A percentile compares a stretch with the other conserved stretches of the same genome.
Conservation (phyloP, 2,888 invertebrate species). For the Phalera bucephala region DNA sequence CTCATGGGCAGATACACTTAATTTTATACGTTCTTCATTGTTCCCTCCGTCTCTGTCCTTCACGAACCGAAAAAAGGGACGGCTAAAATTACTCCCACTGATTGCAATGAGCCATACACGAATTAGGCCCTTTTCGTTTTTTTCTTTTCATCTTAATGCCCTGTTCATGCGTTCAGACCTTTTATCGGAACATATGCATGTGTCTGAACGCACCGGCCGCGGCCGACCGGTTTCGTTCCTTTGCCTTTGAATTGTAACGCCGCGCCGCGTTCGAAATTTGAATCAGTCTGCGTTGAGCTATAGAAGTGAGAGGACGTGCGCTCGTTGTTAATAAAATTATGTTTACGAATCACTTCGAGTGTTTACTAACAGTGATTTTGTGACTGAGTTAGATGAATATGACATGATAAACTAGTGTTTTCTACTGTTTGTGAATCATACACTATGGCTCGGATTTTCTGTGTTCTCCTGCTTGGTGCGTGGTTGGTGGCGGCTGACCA, state of each 20-base stretch:
- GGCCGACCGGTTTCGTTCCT: conserved; percentile 69
- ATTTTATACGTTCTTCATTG: conserved; percentile 70
- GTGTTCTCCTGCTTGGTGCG: conserved; percentile 50
- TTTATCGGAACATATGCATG: conserved; percentile 79
- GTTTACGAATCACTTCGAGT: conserved; percentile 59
- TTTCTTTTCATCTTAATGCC: conserved; percentile 71
- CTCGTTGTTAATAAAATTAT: conserved; percentile 35
- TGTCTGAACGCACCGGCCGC: conserved; percentile 65
- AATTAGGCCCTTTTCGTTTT: conserved; percentile 74
- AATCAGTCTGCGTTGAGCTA: conserved; percentile 64
- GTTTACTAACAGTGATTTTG: conserved; percentile 56
- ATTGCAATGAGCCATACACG: conserved; percentile 79
- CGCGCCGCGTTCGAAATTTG: conserved; percentile 56
- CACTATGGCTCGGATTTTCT: conserved; percentile 71
- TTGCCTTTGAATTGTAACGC: conserved; percentile 70
- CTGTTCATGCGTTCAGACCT: conserved; percentile 76
- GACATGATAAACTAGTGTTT: conserved; percentile 50
- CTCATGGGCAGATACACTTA: conserved; percentile 70
- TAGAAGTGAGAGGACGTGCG: conserved; percentile 41
- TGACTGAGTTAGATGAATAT: conserved; percentile 60
- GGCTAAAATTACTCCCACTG: conserved; percentile 72
- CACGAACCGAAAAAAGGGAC: conserved; percentile 43
- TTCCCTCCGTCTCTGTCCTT: conserved; percentile 44
- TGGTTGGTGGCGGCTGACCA: conserved; percentile 69
- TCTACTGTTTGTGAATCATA: conserved; percentile 40